Percentiles rank a stretch among this genome's conserved stretches.
Evolutionary conservation across 2,888 invertebrate genomes (phyloP).

Genomic region (Frankliniella fusca): DNA sequence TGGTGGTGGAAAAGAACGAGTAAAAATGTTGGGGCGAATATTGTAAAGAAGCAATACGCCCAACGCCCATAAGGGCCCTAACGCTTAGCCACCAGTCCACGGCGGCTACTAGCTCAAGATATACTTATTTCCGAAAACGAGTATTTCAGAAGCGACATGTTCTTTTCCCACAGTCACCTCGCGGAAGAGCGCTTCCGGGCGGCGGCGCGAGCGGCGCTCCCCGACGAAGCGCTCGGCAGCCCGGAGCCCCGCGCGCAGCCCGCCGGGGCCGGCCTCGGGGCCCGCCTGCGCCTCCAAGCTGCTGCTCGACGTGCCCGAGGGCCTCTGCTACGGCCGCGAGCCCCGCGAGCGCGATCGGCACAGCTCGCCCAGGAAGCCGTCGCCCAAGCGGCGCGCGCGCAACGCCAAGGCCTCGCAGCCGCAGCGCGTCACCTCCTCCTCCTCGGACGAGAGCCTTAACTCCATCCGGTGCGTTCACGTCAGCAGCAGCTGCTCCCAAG

Average conservation of each 20-base stretch:
- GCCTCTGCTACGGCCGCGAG: constrained; percentile 44
- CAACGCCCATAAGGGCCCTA: too few species aligned
- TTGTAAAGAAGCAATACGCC: too few species aligned
- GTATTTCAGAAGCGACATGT: too few species aligned
- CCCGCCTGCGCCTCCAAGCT: constrained; percentile 44
- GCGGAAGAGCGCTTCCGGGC: constrained; percentile 39
- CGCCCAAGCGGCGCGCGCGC: constrained; percentile 56
- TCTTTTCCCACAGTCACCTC: constrained; percentile 44
- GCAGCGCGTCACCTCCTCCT: constrained; percentile 55
- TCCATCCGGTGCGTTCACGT: constrained; percentile 50
- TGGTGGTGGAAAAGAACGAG: too few species aligned
- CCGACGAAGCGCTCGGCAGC: constrained; percentile 23
- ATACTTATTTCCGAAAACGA: too few species aligned
- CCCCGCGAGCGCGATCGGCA: constrained; percentile 40
- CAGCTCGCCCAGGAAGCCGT: constrained; percentile 51
- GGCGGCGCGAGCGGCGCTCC: constrained; percentile 17
- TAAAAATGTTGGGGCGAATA: too few species aligned
- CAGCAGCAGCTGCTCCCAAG: constrained; percentile 36
- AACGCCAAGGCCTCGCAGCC: constrained; percentile 47
- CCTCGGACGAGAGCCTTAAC: constrained; percentile 58
- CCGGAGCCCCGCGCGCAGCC: constrained; percentile 30
- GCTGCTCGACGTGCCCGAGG: constrained; percentile 59
- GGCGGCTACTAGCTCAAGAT: too few species aligned
- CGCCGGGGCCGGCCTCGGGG: constrained; percentile 5
- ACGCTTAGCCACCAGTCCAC: too few species aligned